phyloP scores from a whole-genome alignment of 2,797 vertebrate genomes.

The Ispidina picta region DNA sequence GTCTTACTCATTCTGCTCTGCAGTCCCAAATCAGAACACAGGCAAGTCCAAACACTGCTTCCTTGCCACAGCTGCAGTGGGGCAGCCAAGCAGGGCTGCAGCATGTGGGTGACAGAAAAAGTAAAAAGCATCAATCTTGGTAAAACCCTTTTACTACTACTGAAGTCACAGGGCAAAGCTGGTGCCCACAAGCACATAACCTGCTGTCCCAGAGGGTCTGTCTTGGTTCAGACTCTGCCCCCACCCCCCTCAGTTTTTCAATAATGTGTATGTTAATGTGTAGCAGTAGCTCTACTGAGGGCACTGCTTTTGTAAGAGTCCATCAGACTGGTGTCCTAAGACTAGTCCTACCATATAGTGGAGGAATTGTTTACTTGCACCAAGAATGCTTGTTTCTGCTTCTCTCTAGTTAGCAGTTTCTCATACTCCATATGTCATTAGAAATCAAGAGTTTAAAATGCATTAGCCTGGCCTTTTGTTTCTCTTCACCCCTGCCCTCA shows the following conservation, averaged over 20 bases:
- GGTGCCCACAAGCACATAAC: neutral
- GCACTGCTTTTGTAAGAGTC: neutral
- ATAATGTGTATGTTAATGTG: neutral
- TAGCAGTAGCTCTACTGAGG: neutral
- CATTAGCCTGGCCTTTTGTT: neutral
- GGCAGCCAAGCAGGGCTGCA: neutral
- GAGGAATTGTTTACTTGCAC: neutral
- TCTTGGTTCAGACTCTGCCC: neutral
- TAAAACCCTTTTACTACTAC: neutral
- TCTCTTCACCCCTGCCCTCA: neutral
- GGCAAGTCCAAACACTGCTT: neutral
- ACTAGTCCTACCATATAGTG: neutral
- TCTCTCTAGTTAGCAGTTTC: neutral
- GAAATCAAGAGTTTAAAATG: neutral
- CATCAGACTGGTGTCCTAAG: neutral
- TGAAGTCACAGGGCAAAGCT: neutral
- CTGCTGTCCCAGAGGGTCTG: neutral
- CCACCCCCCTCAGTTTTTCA: neutral
- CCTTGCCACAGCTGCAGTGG: neutral
- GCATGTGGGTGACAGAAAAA: neutral
- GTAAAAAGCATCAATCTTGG: neutral
- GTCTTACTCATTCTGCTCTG: neutral
- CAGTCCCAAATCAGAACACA: neutral
- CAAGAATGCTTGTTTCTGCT: neutral
- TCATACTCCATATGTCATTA: fast-evolving